Base-by-base conservation (phyloP, 53 echinoderm and acorn worm species). In the Holothuria scabra region DNA sequence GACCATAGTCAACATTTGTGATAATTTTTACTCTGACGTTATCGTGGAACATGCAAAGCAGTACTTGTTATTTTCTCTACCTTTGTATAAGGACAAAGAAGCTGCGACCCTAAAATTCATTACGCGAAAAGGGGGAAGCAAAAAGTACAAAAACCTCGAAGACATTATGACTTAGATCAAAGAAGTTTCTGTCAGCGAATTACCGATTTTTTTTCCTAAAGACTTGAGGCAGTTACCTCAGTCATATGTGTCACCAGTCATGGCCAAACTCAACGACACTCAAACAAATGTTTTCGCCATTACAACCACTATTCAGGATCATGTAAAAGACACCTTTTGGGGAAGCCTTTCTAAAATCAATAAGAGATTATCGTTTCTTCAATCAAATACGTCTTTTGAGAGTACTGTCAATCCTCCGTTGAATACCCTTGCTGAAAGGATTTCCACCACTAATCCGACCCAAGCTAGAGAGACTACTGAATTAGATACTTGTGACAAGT, bases 1-100 rank as follows among this genome's bases (percentile, higher is more conserved):
- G 65, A 65, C 65, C 65, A 65, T 65, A 19, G 65, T 65, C 65
- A 65, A 20, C n/a, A n/a, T n/a, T n/a, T n/a, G n/a, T n/a, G n/a
- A n/a, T n/a, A n/a, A n/a, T n/a, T n/a, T n/a, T n/a, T 64, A 64
- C 64, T 64, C 64, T 64, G 64, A 64, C 28, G n/a, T 18, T 18
- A 64, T 21, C 0, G n/a, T 64, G n/a, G 64, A 64, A 64, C 14
- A 21, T 21, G 64, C 64, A 25, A 64, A 64, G n/a, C 64, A 64
- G 64, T n/a, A n/a, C n/a, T 64, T 64, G 64, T 21, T 64, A 64
- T 64, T 64, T 64, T 3, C 64, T 64, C 64, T 64, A 64, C 64
- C 64, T 21, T 18, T 64, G n/a, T 64, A 25, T 64, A 64, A 64
- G 28, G 64, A 64, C 64, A 64, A 64, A 28, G 64, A 64, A 18